Evolutionary conservation across 2,888 invertebrate species (phyloP).

Genomic region (Apotomis capreana): DNA sequence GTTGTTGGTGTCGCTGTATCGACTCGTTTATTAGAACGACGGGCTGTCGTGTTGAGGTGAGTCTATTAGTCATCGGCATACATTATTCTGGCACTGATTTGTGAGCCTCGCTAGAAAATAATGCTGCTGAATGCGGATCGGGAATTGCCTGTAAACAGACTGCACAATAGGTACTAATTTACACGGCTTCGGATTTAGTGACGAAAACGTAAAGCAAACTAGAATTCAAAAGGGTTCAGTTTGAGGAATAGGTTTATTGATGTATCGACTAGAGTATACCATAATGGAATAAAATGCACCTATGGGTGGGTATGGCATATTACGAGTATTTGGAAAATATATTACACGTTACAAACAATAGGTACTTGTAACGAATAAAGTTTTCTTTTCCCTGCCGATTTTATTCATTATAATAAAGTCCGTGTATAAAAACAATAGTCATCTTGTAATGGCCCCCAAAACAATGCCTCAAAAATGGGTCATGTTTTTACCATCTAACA

Average conservation of each 20-base stretch:
- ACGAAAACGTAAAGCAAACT: neutral
- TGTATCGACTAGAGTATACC: no score
- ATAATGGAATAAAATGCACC: no score
- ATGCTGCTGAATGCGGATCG: conserved; percentile 29
- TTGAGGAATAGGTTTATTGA: no score
- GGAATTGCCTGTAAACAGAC: conserved; percentile 29
- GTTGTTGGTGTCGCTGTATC: conserved; percentile 67
- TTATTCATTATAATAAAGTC: conserved; percentile 9
- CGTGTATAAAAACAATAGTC: conserved; percentile 18
- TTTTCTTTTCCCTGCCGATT: conserved; percentile 10
- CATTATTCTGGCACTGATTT: conserved; percentile 44
- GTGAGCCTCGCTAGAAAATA: conserved; percentile 38
- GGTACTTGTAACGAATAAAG: conserved; percentile 9
- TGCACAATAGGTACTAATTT: conserved; percentile 8
- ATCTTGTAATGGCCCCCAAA: conserved; percentile 29
- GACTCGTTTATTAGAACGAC: conserved; percentile 75
- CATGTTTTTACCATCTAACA: conserved; percentile 60
- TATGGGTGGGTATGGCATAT: no score
- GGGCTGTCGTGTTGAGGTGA: conserved; percentile 75
- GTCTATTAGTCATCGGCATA: conserved; percentile 62
- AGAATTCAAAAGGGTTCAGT: no score
- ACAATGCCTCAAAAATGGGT: conserved; percentile 57
- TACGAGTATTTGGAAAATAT: neutral
- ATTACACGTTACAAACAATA: neutral
- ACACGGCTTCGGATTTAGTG: neutral